Conservation (phyloP, 1,140 invertebrate genomes). For the Pseudoatta argentina region DNA sequence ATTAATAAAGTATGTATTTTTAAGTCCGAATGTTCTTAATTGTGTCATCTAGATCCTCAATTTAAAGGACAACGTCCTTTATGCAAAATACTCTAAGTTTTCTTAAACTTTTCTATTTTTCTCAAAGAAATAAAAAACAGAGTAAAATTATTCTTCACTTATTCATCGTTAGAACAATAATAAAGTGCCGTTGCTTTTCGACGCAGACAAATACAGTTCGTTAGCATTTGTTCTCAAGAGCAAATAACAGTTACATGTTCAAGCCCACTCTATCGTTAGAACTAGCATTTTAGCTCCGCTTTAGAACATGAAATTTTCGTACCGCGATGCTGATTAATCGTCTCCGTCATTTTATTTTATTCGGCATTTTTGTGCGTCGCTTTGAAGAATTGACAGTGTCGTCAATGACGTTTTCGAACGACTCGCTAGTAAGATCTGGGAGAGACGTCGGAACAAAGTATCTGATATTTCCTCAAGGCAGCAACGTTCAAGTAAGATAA, state of each 20-base stretch:
- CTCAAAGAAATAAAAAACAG: background rate
- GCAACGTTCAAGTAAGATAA: conserved; percentile 84
- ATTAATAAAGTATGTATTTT: background rate
- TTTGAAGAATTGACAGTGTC: background rate
- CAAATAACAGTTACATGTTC: background rate
- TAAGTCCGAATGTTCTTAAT: background rate
- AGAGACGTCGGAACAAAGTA: conserved; percentile 79
- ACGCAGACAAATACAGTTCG: conserved; percentile 24
- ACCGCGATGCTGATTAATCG: conserved; percentile 37
- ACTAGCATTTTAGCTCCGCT: conserved; percentile 9
- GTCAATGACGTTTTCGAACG: conserved; percentile 23
- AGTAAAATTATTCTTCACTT: conserved; percentile 19
- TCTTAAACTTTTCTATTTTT: background rate
- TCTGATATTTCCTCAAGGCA: conserved; percentile 84
- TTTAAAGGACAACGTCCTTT: background rate
- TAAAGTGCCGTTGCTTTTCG: conserved; percentile 47
- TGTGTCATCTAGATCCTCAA: background rate
- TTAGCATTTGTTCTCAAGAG: conserved; percentile 28
- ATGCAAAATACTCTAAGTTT: background rate
- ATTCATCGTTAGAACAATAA: conserved; percentile 1
- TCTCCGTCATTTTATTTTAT: background rate
- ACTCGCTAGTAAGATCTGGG: conserved; percentile 62
- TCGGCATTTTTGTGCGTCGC: background rate
- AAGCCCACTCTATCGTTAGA: background rate
- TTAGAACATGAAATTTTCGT: background rate